Base-by-base conservation (phyloP, 1,140 invertebrate species). In the Mamestra configurata region DNA sequence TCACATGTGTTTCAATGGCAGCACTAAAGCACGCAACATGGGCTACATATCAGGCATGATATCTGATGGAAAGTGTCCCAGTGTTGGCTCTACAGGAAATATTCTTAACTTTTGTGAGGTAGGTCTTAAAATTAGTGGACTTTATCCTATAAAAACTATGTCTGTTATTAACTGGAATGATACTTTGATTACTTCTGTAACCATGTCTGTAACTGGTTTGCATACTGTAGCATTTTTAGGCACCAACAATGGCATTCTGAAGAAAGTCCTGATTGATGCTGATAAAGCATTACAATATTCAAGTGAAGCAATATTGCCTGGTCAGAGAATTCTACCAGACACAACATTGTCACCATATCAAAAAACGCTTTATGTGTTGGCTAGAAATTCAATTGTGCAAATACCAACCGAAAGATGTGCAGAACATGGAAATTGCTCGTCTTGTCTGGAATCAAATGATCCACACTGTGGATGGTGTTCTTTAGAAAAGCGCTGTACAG, bases 381-480 rank as follows among this genome's bases (percentile, higher is more conserved):
- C 82, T 51, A 92, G 80, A 84, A 93, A 95, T 83, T 98, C 98
- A 96, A 97, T 99, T 80, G 96, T 97, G 0, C 99, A 99, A 96
- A 96, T 99, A 77, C 97, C 97, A 80, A 97, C 99, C n/a, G 98
- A 99, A 89, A 97, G 98, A 84, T 99, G 99, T 95, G 97, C 97
- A 51, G 97, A 97, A 86, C 98, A 98, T 90, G 97, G 96, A 2
- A 98, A 98, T 82, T 99, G 99, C 94, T 98, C 97, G 4, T 96
- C 97, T 13, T 99, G 99, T 94, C 96, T 99, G 8, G 98, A 98
- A 89, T 98, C 98, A 0, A 97, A 97, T 86, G 99, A 99, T 96
- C 99, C 99, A 1, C 99, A 99, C 89, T 99, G 99, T 95, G 99
- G 99, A 11, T 99, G 99, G 99, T 99, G 99, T 95, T 99, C 99